Conservation (phyloP, 2,113 vertebrate species). For the Macquaria australasica region DNA sequence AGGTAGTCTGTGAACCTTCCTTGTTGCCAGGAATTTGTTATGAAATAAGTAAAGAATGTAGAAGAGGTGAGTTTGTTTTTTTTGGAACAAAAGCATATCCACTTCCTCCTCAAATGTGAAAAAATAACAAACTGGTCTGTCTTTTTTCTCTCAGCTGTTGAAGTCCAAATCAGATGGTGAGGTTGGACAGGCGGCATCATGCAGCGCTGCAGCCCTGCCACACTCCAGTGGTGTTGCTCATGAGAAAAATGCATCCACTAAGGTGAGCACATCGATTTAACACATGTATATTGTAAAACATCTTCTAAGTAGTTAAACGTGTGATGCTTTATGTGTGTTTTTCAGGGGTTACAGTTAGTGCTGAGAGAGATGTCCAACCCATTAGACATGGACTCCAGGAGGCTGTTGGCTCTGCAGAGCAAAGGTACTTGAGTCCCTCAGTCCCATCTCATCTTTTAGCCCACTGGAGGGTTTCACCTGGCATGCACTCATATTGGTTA, state of each 20-base stretch:
- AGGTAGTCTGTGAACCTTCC: not conserved
- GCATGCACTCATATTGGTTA: not conserved
- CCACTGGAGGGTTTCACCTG: not conserved
- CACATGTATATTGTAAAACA: not conserved
- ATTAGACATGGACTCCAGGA: slow-evolving; percentile 91
- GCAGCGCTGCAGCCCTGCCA: slow-evolving; percentile 74
- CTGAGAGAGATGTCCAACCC: slow-evolving; percentile 85
- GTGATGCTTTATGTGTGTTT: slow-evolving; percentile 25
- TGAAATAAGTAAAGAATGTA: not conserved
- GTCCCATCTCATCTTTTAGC: not conserved
- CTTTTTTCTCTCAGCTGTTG: slow-evolving; percentile 83
- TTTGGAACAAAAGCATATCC: not conserved
- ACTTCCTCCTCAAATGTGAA: not conserved
- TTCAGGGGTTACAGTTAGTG: slow-evolving; percentile 76
- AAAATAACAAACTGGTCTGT: not conserved
- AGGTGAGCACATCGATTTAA: slow-evolving; percentile 80
- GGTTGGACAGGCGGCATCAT: slow-evolving; percentile 69
- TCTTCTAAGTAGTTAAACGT: not conserved
- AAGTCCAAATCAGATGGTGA: slow-evolving; percentile 89
- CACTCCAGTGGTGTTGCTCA: slow-evolving; percentile 83
- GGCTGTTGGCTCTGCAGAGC: slow-evolving; percentile 87
- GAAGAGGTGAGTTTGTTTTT: not conserved
- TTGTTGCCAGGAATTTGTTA: not conserved
- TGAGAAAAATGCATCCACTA: slow-evolving; percentile 87
- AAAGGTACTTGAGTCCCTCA: slow-evolving; percentile 86